phyloP scores from a whole-genome alignment of 1,140 invertebrate species.

The Zophobas morio region DNA sequence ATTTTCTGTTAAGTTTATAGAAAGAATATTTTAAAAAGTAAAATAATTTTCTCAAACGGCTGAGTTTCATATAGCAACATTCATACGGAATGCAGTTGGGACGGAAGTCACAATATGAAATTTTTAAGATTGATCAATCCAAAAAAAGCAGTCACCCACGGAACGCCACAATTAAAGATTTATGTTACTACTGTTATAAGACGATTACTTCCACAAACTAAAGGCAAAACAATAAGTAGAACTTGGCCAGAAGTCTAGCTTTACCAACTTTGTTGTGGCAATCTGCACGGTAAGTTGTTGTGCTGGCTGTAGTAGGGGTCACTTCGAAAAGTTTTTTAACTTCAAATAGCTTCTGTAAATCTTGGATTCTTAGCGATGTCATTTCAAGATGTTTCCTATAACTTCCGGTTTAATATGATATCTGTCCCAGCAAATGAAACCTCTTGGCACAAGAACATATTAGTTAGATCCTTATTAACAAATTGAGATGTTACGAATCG shows the following conservation, averaged over 20 bases:
- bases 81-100: no score
- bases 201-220: slow-evolving; percentile 20
- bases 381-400: slow-evolving; percentile 34
- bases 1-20: no score
- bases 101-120: no score
- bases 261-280: slow-evolving; percentile 27
- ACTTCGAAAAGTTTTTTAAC: slow-evolving; percentile 42
- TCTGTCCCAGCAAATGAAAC: background rate
- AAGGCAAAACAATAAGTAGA: slow-evolving; percentile 32
- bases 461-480: background rate
- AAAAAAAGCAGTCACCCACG: no score
- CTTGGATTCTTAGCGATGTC: slow-evolving; percentile 39
- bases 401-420: slow-evolving; percentile 26
- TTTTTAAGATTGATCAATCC: no score
- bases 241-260: slow-evolving; percentile 6
- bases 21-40: no score
- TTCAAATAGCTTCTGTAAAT: slow-evolving; percentile 46
- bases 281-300: slow-evolving; percentile 36
- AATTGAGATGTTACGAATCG: slow-evolving; percentile 14
- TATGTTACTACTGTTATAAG: slow-evolving; percentile 26
- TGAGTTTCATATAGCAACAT: no score
- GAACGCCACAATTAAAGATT: slow-evolving; percentile 22
- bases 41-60: no score
- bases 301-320: slow-evolving; percentile 19
- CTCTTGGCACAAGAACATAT: background rate